Evolutionary conservation across 1,140 invertebrate genomes (phyloP).

Genomic region (Atta texana): DNA sequence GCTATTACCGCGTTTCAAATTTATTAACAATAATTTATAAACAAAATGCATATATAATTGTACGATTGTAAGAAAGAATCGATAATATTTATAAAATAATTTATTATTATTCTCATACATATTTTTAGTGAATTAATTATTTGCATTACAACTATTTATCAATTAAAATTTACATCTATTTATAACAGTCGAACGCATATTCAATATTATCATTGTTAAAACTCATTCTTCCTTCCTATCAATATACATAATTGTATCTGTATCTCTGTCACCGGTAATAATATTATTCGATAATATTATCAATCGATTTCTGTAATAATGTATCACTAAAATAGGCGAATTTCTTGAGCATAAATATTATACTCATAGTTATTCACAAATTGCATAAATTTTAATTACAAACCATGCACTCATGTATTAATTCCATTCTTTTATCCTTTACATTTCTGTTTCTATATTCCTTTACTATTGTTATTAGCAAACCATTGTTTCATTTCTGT

Average conservation of each 20-base stretch:
- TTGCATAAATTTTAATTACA: neutral
- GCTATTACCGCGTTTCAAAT: neutral
- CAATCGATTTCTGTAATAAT: conserved; percentile 12
- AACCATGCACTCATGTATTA: neutral
- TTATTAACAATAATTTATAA: neutral
- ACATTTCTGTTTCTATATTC: neutral
- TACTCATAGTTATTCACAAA: neutral
- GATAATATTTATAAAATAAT: neutral
- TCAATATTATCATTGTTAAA: conserved; percentile 8
- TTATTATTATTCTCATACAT: neutral
- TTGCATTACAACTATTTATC: neutral
- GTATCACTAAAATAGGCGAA: neutral
- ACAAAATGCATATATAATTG: neutral
- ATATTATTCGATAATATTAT: conserved; percentile 32
- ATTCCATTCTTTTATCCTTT: neutral
- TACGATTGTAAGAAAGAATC: neutral
- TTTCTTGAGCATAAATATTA: conserved; percentile 32
- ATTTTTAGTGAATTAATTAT: conserved; percentile 30
- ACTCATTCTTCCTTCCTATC: neutral
- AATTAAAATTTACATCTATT: conserved; percentile 32
- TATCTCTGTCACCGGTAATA: conserved; percentile 1
- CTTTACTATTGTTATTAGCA: neutral
- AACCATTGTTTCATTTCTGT: neutral
- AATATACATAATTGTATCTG: neutral
- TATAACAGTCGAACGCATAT: conserved; percentile 18